Evolutionary conservation across 2,797 vertebrate genomes (phyloP).

Genomic region (Esox masquinongy): DNA sequence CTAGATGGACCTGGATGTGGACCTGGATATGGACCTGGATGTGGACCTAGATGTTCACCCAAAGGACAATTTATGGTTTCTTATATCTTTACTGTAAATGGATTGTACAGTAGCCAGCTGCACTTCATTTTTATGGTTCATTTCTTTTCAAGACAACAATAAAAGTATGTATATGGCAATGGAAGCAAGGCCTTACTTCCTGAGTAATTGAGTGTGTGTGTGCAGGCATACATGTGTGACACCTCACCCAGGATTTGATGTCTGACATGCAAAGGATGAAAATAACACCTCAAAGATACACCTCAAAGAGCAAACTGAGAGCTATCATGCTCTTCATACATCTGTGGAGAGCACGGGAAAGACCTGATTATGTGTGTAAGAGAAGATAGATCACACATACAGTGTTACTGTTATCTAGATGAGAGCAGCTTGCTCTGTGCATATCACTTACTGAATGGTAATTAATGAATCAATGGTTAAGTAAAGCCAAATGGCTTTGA

Average conservation of each 20-base stretch:
- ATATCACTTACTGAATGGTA: conserved; percentile 55
- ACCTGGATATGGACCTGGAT: too few relatives aligned
- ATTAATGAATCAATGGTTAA: conserved; percentile 53
- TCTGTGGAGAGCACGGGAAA: conserved; percentile 40
- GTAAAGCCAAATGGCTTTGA: conserved; percentile 67
- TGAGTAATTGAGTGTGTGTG: not conserved
- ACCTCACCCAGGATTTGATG: conserved; percentile 42
- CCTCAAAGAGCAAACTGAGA: conserved; percentile 24
- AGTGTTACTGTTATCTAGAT: conserved; percentile 51
- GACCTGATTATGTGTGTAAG: conserved; percentile 53
- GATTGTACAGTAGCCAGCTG: conserved; percentile 70
- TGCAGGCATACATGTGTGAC: conserved; percentile 36
- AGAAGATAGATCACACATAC: conserved; percentile 59
- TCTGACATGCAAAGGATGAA: conserved; percentile 41
- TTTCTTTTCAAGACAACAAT: conserved; percentile 70
- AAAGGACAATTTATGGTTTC: conserved; percentile 73
- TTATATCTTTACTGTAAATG: conserved; percentile 73
- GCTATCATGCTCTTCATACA: conserved; percentile 31
- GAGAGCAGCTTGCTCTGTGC: conserved; percentile 47
- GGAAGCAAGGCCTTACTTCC: conserved; percentile 39
- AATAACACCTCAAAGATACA: conserved; percentile 40
- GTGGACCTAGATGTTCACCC: conserved; percentile 47
- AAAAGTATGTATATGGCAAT: conserved; percentile 59
- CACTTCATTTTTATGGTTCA: conserved; percentile 65
- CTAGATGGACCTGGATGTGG: too few relatives aligned